These are phyloP conservation scores for Drosophila tristis DNA, from an alignment of 1,140 invertebrate genomes.

Conservation along the genomic window DNA sequence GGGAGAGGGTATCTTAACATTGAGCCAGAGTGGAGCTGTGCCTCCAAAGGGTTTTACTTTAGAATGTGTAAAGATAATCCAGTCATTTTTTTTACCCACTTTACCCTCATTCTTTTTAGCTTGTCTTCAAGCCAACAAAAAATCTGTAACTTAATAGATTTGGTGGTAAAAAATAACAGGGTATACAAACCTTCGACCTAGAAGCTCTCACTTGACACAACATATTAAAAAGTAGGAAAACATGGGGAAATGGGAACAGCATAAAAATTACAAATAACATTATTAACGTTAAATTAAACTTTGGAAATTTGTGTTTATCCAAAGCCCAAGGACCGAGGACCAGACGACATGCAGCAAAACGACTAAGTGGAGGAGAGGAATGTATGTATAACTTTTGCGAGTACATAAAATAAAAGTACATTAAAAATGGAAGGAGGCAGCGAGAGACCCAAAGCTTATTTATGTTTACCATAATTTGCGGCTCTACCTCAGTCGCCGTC, in stretches of 20 bases:
- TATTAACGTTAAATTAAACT: constrained; percentile 82
- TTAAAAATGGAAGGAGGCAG: constrained; percentile 50
- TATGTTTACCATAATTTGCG: constrained; percentile 62
- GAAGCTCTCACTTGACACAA: constrained; percentile 16
- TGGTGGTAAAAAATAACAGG: constrained; percentile 1
- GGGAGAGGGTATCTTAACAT: no score
- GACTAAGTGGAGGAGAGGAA: constrained; percentile 5
- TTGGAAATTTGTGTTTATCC: constrained; percentile 60
- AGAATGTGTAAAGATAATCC: no score
- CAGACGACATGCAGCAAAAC: constrained; percentile 13
- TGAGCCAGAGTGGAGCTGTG: no score
- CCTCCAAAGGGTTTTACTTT: no score
- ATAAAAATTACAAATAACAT: constrained; percentile 64
- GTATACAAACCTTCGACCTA: no score
- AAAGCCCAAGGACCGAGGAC: constrained; percentile 27
- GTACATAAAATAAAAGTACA: constrained; percentile 33
- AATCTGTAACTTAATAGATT: no score
- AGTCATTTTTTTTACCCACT: no score
- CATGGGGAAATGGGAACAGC: constrained; percentile 2
- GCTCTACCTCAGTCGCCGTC: constrained; percentile 23
- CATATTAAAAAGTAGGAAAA: constrained; percentile 36
- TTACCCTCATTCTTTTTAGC: no score
- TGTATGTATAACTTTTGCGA: constrained; percentile 35
- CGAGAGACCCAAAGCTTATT: constrained; percentile 43
- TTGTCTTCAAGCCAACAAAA: no score